Evolutionary conservation across 2,113 vertebrate species (phyloP).

Genomic region (Chaetorhynchus papuensis): DNA sequence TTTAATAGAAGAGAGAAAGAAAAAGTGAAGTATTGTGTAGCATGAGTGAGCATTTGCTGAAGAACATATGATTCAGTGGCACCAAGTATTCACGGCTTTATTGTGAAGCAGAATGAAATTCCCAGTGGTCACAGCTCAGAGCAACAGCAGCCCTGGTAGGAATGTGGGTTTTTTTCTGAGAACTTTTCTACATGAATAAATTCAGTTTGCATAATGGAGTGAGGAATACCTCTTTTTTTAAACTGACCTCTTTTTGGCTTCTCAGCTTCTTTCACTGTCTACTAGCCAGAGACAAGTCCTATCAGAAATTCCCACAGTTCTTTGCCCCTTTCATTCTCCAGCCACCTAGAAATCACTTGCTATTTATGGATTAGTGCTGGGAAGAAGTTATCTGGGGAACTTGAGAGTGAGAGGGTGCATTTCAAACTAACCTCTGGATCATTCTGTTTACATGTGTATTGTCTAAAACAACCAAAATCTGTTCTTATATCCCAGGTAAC

Average conservation of each 20-base stretch:
- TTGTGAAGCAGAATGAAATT: neutral
- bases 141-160: neutral
- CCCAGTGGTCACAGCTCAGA: neutral
- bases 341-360: conserved; percentile 30
- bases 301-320: conserved; percentile 32
- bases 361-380: conserved; percentile 32
- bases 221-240: conserved; percentile 45
- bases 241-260: conserved; percentile 56
- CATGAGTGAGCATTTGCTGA: neutral
- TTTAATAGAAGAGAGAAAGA: neutral
- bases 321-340: neutral
- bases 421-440: neutral
- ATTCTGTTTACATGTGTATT: neutral
- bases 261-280: conserved; percentile 43
- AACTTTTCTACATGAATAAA: conserved; percentile 19
- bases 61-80: neutral
- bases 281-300: conserved; percentile 13
- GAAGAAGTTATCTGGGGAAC: neutral
- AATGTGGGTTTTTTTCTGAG: neutral
- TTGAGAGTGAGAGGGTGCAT: neutral
- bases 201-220: conserved; percentile 34
- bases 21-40: neutral
- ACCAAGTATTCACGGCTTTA: neutral
- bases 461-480: neutral
- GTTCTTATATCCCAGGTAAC: neutral